These are phyloP conservation scores for Drosophila parabipectinata DNA, from an alignment of 1,140 invertebrate genomes.

Conservation along the genomic window DNA sequence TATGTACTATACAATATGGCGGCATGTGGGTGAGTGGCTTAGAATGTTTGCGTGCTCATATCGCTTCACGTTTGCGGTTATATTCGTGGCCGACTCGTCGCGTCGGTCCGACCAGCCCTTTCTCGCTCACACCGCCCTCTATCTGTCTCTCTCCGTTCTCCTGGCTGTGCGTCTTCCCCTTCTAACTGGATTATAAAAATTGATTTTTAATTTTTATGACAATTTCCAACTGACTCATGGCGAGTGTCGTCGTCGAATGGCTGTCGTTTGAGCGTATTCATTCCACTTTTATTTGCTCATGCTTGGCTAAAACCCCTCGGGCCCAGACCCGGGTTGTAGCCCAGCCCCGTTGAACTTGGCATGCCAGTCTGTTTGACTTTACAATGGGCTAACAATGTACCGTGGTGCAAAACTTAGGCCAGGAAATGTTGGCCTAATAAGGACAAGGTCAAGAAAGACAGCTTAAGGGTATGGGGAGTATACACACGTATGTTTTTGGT, in stretches of 20 bases:
- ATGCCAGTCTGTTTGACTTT: constrained; percentile 63
- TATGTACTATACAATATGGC: neutral
- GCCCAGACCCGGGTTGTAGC: neutral
- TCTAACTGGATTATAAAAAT: constrained; percentile 83
- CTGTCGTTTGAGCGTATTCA: constrained; percentile 27
- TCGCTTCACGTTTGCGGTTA: constrained; percentile 49
- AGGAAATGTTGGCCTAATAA: constrained; percentile 1
- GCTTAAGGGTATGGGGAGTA: neutral
- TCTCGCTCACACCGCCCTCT: neutral
- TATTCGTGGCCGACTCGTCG: constrained; percentile 40
- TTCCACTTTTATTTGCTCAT: constrained; percentile 52
- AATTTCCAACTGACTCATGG: constrained; percentile 72
- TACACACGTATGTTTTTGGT: neutral
- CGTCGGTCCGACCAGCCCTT: neutral
- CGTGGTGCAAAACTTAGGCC: constrained; percentile 18
- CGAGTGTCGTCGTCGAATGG: constrained; percentile 23
- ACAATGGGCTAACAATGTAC: constrained; percentile 64
- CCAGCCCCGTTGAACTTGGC: constrained; percentile 52
- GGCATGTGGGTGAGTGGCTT: constrained; percentile 36
- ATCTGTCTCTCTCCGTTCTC: constrained; percentile 13
- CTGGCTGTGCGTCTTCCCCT: constrained; percentile 31
- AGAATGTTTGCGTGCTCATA: constrained; percentile 71
- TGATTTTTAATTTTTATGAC: constrained; percentile 84
- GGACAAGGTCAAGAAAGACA: constrained; percentile 24
- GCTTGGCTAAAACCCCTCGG: constrained; percentile 17